Percentiles rank a stretch among this genome's conserved stretches.
These are phyloP conservation scores for Thymelicus acteon DNA, from an alignment of 2,888 invertebrate genomes.

Conservation along the genomic window DNA sequence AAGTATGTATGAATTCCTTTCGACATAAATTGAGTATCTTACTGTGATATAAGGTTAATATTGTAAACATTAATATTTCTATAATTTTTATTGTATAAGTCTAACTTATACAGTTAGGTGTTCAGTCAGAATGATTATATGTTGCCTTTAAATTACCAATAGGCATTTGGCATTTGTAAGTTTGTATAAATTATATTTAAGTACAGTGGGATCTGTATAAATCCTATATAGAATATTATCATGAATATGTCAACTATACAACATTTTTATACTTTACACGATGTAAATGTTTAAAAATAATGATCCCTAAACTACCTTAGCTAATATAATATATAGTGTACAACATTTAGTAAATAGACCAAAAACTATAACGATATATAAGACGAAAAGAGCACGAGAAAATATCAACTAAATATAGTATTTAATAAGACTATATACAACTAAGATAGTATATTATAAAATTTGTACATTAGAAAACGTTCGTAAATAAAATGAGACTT, in stretches of 20 bases:
- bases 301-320: neutral
- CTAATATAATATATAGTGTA: neutral
- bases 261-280: neutral
- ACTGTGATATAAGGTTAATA: neutral
- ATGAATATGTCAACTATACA: neutral
- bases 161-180: neutral
- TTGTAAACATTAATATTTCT: neutral
- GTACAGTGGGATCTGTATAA: slow-evolving; percentile 1
- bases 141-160: neutral
- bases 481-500: slow-evolving; percentile 33
- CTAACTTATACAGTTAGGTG: neutral
- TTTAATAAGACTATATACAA: neutral
- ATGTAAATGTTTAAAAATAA: neutral
- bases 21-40: neutral
- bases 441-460: slow-evolving; percentile 41
- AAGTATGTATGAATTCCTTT: neutral
- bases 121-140: neutral
- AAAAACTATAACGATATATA: slow-evolving; percentile 13
- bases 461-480: slow-evolving; percentile 42
- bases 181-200: neutral
- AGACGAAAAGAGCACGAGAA: slow-evolving; percentile 10
- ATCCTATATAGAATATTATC: neutral
- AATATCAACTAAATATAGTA: neutral
- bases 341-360: slow-evolving; percentile 8
- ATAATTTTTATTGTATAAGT: neutral